These are phyloP conservation scores for Lucinisca nassula DNA, from an alignment of 2,888 invertebrate species.

Conservation along the genomic window DNA sequence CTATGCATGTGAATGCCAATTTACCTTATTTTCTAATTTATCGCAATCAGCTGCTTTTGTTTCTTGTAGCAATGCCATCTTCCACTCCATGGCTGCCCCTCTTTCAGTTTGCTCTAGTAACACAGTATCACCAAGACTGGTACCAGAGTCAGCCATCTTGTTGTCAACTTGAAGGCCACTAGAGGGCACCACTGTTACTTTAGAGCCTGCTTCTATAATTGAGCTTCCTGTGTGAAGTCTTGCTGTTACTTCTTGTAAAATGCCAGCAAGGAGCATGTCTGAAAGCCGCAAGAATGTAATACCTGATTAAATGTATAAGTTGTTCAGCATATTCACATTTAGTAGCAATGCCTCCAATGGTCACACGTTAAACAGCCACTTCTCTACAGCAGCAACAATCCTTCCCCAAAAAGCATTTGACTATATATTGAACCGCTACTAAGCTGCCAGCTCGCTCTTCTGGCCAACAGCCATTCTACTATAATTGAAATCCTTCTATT, in stretches of 20 bases:
- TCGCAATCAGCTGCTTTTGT: constrained; percentile 37
- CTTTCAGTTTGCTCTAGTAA: constrained; percentile 36
- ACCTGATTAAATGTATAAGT: no score
- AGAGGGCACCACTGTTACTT: constrained; percentile 67
- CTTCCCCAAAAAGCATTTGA: no score
- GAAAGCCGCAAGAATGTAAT: no score
- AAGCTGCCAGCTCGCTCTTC: no score
- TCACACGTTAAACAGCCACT: no score
- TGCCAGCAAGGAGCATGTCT: constrained; percentile 78
- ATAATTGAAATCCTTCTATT: no score
- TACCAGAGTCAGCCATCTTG: constrained; percentile 29
- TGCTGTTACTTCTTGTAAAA: constrained; percentile 79
- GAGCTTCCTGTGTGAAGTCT: constrained; percentile 80
- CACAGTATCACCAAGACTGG: constrained; percentile 47
- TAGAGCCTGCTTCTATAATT: constrained; percentile 88
- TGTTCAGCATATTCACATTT: no score
- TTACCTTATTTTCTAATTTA: constrained; percentile 62
- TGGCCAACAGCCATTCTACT: no score
- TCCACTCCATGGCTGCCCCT: constrained; percentile 52
- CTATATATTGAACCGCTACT: no score
- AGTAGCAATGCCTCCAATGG: no score
- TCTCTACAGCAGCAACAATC: no score
- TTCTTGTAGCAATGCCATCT: constrained; percentile 59
- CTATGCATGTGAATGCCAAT: not conserved
- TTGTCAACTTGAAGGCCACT: constrained; percentile 63